phyloP scores from a whole-genome alignment of 2,113 vertebrate genomes.

The Marcusenius ussheri region DNA sequence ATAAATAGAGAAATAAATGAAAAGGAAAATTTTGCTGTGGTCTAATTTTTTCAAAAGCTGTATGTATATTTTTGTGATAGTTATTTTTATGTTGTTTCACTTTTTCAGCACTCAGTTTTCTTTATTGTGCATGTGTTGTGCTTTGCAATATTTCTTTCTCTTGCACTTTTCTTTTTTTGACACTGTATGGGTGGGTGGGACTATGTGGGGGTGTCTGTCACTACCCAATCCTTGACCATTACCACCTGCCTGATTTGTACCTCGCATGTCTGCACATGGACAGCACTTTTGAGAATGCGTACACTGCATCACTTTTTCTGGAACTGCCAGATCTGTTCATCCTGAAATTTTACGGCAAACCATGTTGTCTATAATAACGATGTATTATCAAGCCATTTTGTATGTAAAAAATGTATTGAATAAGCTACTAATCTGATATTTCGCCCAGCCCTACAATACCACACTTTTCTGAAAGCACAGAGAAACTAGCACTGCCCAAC shows the following conservation, averaged over 20 bases:
- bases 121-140: too few species aligned
- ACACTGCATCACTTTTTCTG: not conserved
- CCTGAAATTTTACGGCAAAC: not conserved
- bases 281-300: not conserved
- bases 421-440: not conserved
- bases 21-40: too few species aligned
- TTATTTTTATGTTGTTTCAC: too few species aligned
- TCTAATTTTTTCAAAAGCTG: too few species aligned
- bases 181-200: not conserved
- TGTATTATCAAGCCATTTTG: not conserved
- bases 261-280: not conserved
- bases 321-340: not conserved
- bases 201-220: not conserved
- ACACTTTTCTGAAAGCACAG: not conserved
- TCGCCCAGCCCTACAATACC: not conserved
- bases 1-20: too few species aligned
- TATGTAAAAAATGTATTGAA: not conserved
- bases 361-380: not conserved
- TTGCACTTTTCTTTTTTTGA: not conserved
- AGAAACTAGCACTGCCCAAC: slow-evolving; percentile 25
- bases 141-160: not conserved
- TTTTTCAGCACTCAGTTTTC: too few species aligned
- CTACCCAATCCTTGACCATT: not conserved
- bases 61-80: too few species aligned
- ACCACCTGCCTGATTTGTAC: not conserved